Conservation (phyloP, 2,797 vertebrate species). For the Myotis daubentonii region DNA sequence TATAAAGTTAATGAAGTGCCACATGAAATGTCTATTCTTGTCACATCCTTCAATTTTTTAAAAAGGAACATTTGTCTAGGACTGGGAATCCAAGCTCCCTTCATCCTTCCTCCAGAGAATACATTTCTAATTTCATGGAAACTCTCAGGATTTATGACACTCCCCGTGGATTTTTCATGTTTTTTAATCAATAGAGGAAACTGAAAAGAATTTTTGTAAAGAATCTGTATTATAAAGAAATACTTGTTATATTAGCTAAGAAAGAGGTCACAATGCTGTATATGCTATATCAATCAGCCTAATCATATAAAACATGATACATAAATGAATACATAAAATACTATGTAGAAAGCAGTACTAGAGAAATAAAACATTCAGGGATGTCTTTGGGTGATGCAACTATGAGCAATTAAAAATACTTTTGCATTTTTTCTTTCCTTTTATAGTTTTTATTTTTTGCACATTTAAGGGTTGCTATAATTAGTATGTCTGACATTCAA, state of each 20-base stretch:
- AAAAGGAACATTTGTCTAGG: slow-evolving; percentile 29
- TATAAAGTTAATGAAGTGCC: not conserved
- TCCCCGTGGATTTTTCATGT: not conserved
- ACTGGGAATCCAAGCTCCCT: not conserved
- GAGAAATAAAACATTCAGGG: not conserved
- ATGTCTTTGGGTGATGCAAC: not conserved
- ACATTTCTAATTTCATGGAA: slow-evolving; percentile 8
- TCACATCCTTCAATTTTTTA: slow-evolving; percentile 5
- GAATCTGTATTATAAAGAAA: not conserved
- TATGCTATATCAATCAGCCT: not conserved
- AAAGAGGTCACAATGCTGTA: not conserved
- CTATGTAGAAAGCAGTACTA: not conserved
- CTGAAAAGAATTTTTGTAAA: not conserved
- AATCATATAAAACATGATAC: not conserved
- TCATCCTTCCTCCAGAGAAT: not conserved
- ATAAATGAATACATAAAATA: not conserved
- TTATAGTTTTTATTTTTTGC: not conserved
- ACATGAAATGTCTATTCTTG: not conserved
- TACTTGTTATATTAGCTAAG: not conserved
- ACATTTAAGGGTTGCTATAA: not conserved
- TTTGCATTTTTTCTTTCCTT: not conserved
- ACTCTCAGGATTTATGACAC: not conserved
- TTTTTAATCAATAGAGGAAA: not conserved
- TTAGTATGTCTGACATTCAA: not conserved
- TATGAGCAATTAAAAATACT: not conserved